Percentiles rank a stretch among this genome's conserved stretches.
Conservation (phyloP, 1,140 invertebrate genomes). For the Chrysoperla carnea region DNA sequence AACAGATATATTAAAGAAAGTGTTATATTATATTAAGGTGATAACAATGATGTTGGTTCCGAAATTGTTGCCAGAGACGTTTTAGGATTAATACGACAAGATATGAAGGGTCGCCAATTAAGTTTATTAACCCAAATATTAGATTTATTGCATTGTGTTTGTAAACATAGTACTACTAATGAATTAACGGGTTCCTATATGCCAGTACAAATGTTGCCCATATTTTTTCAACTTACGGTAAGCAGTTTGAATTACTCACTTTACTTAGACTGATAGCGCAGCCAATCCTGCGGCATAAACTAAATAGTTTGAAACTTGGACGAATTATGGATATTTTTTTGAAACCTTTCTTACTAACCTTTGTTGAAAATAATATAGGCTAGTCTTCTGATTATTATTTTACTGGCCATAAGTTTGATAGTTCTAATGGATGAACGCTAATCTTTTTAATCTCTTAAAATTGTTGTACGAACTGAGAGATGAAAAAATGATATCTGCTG, state of each 20-base stretch:
- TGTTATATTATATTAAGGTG: background rate
- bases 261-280: too few relatives aligned
- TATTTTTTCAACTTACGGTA: conserved; percentile 27
- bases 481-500: too few relatives aligned
- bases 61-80: conserved; percentile 25
- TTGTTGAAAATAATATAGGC: too few relatives aligned
- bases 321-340: too few relatives aligned
- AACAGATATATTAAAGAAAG: conserved; percentile 1
- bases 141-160: conserved; percentile 21
- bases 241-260: background rate
- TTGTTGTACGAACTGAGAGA: too few relatives aligned
- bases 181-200: conserved; percentile 25
- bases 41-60: conserved; percentile 18
- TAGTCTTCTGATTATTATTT: too few relatives aligned
- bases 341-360: too few relatives aligned
- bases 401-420: too few relatives aligned
- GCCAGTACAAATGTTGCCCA: conserved; percentile 24
- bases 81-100: conserved; percentile 24
- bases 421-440: too few relatives aligned
- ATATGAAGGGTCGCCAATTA: conserved; percentile 22
- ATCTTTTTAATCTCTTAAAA: too few relatives aligned
- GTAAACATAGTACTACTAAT: conserved; percentile 22
- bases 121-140: conserved; percentile 20
- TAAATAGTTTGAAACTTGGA: background rate
- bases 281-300: too few relatives aligned